Conservation (phyloP, 1,140 invertebrate species). For the Harpegnathos saltator region DNA sequence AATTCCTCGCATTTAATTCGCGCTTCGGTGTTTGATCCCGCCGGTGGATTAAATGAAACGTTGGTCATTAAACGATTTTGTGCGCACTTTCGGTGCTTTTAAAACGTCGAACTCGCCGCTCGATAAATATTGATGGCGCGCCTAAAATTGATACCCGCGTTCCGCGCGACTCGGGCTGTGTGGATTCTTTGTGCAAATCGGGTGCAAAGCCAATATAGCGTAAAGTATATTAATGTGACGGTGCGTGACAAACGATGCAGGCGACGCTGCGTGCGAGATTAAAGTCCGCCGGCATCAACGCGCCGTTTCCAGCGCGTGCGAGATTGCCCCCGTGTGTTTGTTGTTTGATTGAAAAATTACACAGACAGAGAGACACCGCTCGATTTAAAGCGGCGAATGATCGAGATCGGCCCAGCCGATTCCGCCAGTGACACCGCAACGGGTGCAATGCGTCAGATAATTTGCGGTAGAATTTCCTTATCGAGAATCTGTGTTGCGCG, state of each 20-base stretch:
- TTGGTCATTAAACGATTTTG: neutral
- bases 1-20: constrained; percentile 13
- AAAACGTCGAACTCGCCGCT: constrained; percentile 9
- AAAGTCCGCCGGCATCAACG: neutral
- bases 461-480: no score
- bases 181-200: neutral
- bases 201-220: neutral
- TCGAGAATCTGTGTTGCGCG: no score
- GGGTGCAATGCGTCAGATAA: no score
- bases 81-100: neutral
- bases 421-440: no score
- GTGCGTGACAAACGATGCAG: neutral
- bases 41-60: constrained; percentile 18
- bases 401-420: no score
- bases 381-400: neutral
- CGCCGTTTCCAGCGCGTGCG: neutral
- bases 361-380: neutral
- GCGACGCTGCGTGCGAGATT: neutral
- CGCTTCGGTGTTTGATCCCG: constrained; percentile 28
- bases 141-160: neutral
- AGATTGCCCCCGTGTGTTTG: neutral
- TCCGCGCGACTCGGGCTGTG: neutral
- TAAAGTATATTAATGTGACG: constrained; percentile 2
- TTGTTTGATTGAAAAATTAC: neutral
- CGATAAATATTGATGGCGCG: constrained; percentile 9